Evolutionary conservation across 2,888 invertebrate species (phyloP), one percentile per base, ranked within the genome.

Genomic region (Drosophila mimetica): DNA sequence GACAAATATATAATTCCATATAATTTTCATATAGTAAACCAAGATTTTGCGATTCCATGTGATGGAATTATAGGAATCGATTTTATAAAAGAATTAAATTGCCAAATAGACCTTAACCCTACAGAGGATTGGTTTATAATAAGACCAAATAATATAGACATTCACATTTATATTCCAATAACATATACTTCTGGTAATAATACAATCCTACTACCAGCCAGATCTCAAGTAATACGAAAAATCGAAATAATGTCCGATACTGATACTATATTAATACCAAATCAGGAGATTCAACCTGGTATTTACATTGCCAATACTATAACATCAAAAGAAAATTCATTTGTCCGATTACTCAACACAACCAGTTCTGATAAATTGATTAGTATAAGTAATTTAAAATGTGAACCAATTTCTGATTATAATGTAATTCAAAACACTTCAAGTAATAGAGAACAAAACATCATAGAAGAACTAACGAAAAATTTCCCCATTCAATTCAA

Each of bases 161-260:
- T n/a, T n/a, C n/a, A n/a, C n/a, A n/a, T n/a, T n/a, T n/a, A n/a
- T n/a, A n/a, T n/a, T n/a, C n/a, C n/a, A n/a, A n/a, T n/a, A n/a
- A 34, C n/a, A 34, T 34, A n/a, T n/a, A 34, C 34, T 34, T 34
- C 34, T 34, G 34, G 34, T 34, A 34, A 34, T 34, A 36, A 36
- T 36, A 36, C 36, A 36, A 36, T 14, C n/a, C 36, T 36, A 6
- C 14, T 34, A 34, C 34, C 34, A 34, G 34, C 34, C 34, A 34
- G 34, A 14, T 34, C n/a, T 14, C n/a, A 34, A n/a, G 34, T 34
- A 34, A 13, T 34, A 11, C 34, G 34, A 34, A 34, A 34, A 34
- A n/a, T 34, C n/a, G n/a, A 34, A 34, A 34, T 34, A 34, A 34
- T 34, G 34, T 34, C 34, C n/a, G 34, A 34, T n/a, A 34, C 34